phyloP scores from a whole-genome alignment of 2,888 invertebrate genomes.

The Xanthostigma xanthostigma region DNA sequence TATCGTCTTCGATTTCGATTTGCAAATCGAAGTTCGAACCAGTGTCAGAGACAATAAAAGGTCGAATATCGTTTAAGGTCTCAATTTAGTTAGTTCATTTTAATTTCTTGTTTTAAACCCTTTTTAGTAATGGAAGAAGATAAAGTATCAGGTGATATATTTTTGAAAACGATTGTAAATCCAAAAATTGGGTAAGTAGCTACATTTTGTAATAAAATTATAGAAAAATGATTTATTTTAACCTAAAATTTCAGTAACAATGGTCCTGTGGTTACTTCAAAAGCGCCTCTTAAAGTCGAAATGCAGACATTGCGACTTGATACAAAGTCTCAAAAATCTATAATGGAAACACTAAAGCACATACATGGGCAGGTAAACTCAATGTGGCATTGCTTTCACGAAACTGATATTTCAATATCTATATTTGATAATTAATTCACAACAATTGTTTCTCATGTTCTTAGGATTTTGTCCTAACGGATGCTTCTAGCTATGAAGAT shows the following conservation, averaged over 20 bases:
- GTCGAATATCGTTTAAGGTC: too few species aligned
- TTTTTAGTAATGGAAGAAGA: constrained; percentile 39
- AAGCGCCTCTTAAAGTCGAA: constrained; percentile 50
- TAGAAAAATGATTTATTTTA: background rate
- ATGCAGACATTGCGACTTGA: constrained; percentile 55
- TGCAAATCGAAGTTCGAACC: too few species aligned
- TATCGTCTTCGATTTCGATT: too few species aligned
- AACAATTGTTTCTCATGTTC: constrained; percentile 11
- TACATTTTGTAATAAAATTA: background rate
- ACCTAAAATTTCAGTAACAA: constrained; percentile 28
- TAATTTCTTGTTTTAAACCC: background rate
- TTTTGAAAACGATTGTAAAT: constrained; percentile 43
- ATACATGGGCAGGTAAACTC: constrained; percentile 59
- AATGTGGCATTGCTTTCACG: constrained; percentile 2
- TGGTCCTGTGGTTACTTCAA: constrained; percentile 31
- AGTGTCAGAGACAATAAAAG: too few species aligned
- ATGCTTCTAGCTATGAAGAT: constrained; percentile 38
- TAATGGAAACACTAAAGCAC: constrained; percentile 56
- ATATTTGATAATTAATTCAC: background rate
- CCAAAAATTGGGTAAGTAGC: constrained; percentile 39
- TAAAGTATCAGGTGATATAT: constrained; percentile 45
- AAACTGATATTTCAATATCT: background rate
- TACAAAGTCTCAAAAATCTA: constrained; percentile 52
- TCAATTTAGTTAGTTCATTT: background rate
- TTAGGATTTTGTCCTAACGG: constrained; percentile 33